A percentile compares a stretch with the other conserved stretches of the same genome.
phyloP scores from a whole-genome alignment of 2,888 invertebrate genomes.

The Uloborus plumipes region DNA sequence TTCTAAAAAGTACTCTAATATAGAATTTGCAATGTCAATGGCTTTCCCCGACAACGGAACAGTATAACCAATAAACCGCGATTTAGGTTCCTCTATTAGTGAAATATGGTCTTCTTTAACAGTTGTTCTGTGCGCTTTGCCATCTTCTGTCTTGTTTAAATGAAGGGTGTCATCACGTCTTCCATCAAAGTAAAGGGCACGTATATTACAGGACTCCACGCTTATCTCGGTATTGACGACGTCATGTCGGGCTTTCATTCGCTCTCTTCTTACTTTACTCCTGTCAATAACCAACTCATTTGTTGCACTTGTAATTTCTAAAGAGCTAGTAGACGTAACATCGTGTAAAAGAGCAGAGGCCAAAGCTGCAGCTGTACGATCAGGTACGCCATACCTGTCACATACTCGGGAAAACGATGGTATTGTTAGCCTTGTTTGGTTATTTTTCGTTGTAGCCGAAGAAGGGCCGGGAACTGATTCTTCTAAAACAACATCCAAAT shows the following conservation, averaged over 20 bases:
- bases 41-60: neutral
- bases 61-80: neutral
- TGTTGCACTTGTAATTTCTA: neutral
- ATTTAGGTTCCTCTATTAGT: too few species aligned
- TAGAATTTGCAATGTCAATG: neutral
- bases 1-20: neutral
- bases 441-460: neutral
- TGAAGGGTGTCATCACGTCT: neutral
- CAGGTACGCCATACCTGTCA: neutral
- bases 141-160: neutral
- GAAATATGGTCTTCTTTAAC: neutral
- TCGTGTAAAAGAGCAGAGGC: neutral
- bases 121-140: neutral
- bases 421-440: neutral
- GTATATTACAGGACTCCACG: slow-evolving; percentile 1
- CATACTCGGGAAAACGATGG: neutral
- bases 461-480: slow-evolving; percentile 3
- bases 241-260: neutral
- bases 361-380: neutral
- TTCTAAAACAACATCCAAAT: neutral
- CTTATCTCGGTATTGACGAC: neutral
- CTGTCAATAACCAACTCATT: neutral
- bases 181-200: neutral
- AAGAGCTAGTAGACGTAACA: neutral
- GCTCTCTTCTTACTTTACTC: neutral